phyloP scores from a whole-genome alignment of 2,888 invertebrate genomes.

The Apodemia zela region DNA sequence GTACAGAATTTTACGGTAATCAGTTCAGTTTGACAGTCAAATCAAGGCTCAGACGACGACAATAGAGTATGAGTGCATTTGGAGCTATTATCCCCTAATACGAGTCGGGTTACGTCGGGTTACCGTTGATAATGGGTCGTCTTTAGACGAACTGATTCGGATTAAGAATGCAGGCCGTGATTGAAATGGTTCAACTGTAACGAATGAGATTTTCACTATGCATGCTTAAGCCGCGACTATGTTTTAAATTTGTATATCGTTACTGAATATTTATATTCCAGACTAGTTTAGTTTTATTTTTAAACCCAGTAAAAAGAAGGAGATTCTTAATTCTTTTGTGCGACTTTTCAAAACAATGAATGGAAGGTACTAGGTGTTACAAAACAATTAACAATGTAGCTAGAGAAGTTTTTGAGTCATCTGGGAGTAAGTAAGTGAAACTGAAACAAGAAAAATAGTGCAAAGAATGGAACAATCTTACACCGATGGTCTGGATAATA shows the following conservation, averaged over 20 bases:
- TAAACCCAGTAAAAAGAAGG: no score
- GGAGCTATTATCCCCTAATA: constrained; percentile 63
- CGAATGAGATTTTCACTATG: constrained; percentile 17
- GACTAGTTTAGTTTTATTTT: no score
- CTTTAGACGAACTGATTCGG: constrained; percentile 35
- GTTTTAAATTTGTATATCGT: constrained; percentile 3
- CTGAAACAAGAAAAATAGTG: no score
- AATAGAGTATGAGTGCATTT: constrained; percentile 18
- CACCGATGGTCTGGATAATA: no score
- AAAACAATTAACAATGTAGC: no score
- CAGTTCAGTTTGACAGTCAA: constrained; percentile 25
- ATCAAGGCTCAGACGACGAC: constrained; percentile 16
- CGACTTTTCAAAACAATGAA: no score
- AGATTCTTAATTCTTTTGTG: no score
- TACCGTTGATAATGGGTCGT: constrained; percentile 49
- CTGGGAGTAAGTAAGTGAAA: no score
- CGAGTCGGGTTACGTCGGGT: constrained; percentile 59
- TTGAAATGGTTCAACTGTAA: constrained; percentile 25
- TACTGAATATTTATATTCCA: background rate
- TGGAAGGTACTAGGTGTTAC: no score
- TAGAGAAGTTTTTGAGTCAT: no score
- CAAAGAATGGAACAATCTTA: no score
- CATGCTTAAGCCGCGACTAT: background rate
- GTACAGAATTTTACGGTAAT: constrained; percentile 27
- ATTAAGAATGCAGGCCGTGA: constrained; percentile 31